Evolutionary conservation across 2,797 vertebrate genomes (phyloP).

Genomic region (Phataginus tetradactyla): DNA sequence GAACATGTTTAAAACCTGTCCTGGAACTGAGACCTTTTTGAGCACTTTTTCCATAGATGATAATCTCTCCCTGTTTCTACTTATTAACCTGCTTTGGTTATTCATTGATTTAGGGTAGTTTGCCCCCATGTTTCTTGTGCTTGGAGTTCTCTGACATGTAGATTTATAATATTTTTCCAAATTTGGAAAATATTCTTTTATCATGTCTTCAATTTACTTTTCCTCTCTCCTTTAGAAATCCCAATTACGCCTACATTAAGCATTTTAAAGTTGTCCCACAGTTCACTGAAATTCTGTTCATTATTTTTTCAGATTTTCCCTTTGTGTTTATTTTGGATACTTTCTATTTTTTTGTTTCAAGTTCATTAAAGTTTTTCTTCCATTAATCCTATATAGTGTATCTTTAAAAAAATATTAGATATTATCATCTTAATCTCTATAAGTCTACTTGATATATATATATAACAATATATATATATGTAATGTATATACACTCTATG

Average conservation of each 20-base stretch:
- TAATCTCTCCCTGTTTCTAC: background rate
- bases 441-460: background rate
- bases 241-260: background rate
- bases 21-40: background rate
- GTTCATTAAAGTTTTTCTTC: background rate
- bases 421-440: background rate
- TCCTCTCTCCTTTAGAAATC: background rate
- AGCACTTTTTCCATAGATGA: background rate
- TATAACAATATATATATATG: background rate
- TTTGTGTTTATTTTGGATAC: background rate
- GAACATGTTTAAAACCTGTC: background rate
- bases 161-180: background rate
- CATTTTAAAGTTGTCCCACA: background rate
- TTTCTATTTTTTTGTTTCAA: background rate
- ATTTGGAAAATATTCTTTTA: background rate
- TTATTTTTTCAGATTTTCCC: background rate
- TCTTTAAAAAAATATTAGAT: background rate
- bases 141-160: background rate
- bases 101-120: background rate
- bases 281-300: background rate
- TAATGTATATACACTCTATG: background rate
- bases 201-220: background rate
- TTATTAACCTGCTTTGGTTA: background rate
- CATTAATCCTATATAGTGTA: background rate
- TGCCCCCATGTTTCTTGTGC: background rate